Conservation (phyloP, 2,113 vertebrate genomes). For the Saccopteryx leptura region DNA sequence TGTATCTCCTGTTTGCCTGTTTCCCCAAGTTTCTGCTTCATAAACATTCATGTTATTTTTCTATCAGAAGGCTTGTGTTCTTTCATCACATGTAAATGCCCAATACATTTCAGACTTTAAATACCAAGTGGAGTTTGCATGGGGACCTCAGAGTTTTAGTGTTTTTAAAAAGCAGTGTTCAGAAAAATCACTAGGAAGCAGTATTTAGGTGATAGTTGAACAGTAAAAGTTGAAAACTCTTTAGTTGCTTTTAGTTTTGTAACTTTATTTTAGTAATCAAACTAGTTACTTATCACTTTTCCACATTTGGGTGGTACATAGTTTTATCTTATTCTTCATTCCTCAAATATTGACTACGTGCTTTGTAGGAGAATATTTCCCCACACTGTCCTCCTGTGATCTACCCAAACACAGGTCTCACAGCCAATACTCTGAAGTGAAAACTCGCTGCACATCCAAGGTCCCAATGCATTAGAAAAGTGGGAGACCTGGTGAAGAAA, state of each 20-base stretch:
- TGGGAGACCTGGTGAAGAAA: not conserved
- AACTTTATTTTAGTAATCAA: conserved; percentile 29
- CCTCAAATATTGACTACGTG: not conserved
- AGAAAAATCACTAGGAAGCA: not conserved
- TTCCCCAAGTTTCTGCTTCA: not conserved
- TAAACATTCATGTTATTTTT: not conserved
- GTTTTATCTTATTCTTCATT: not conserved
- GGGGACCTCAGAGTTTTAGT: not conserved
- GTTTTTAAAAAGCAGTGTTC: not conserved
- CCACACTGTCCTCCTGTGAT: not conserved
- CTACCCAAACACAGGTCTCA: not conserved
- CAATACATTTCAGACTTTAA: not conserved
- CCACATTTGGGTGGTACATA: not conserved
- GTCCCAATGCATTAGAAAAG: not conserved
- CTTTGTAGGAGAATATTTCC: not conserved
- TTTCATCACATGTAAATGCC: not conserved
- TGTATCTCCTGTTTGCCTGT: not conserved
- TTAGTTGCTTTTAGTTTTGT: conserved; percentile 12
- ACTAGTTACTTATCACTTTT: not conserved
- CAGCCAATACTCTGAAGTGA: not conserved
- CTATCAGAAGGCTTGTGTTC: not conserved
- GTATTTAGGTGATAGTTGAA: not conserved
- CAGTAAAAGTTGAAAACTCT: not conserved
- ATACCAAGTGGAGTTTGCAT: not conserved
- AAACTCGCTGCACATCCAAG: not conserved